Base-by-base conservation (phyloP, 2,888 invertebrate genomes). In the Lottia gigantea region DNA sequence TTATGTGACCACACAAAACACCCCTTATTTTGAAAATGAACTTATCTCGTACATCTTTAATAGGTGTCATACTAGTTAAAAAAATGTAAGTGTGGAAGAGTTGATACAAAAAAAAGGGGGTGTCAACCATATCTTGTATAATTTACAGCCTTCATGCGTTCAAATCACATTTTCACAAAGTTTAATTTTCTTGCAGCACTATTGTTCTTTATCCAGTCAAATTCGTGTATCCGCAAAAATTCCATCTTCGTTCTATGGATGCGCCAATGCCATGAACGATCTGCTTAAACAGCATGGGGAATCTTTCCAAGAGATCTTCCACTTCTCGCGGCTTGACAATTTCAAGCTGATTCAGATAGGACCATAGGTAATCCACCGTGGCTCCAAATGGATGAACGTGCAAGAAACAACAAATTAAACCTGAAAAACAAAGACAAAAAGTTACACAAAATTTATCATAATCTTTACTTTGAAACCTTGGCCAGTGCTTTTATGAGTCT, bases 351-450 rank as follows among this genome's bases (percentile, higher is more conserved):
- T 94, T 94, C 26, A 97, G 92, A 89, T 96, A 97, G 12, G 95
- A 95, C 91, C 95, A 95, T 76, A 97, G 93, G 89, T 95, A 95
- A 87, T 95, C 95, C 2, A 95, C 91, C 72, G 94, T 94, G 1
- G 96, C 96, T 64, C 97, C 97, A 85, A 94, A 94, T 0, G 97
- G 97, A 89, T 97, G 97, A 55, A 97, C 94, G 89, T 95, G 93
- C 68, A 97, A 91, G 89, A 96, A 97, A 11, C 95, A 94, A 6
- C 96, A 94, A 82, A 95, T 93, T 71, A 97, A 91, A 83, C 92
- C 92, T 89, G 82, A 7, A 46, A 40, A 19, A 25, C n/a, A 61
- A 55, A 55, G n/a, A n/a, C n/a, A n/a, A n/a, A n/a, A n/a, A n/a
- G n/a, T n/a, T n/a, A n/a, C n/a, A n/a, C n/a, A n/a, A n/a, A n/a